Base-by-base conservation (phyloP, 2,113 vertebrate species). In the Panthera uncia region DNA sequence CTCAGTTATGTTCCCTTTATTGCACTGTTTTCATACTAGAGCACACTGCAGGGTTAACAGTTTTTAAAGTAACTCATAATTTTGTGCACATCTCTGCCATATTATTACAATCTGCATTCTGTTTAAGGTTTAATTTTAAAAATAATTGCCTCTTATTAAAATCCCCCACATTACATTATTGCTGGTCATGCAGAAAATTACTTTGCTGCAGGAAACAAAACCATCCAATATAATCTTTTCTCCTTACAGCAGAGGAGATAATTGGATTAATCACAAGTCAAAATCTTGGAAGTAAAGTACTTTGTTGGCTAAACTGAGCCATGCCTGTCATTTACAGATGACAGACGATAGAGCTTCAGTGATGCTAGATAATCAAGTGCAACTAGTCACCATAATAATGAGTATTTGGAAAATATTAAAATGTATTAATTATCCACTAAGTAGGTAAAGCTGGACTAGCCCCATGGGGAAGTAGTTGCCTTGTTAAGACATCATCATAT, bases 161-260 rank as follows among this genome's bases (percentile, higher is more conserved):
- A 98, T 98, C 84, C 96, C 97, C 96, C 93, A 97, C 87, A 98
- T 98, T 98, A 98, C 50, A 97, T 98, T 99, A 98, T 96, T 98
- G 85, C 96, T 98, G 96, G 97, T 98, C 98, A 99, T 98, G 99
- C 98, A 98, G 98, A 99, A 99, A 99, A 99, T 99, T 98, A 97
- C 97, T 99, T 98, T 98, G 97, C 98, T 98, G 91, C 95, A 98
- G 97, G 98, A 99, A 98, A 98, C 93, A 98, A 98, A 98, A 92
- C 63, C 94, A 98, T 98, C 76, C 85, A 98, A 96, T 97, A 94
- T 88, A 97, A 98, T 98, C 89, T 98, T 93, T 98, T 97, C 57
- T 88, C 97, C 55, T 92, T 91, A 96, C 15, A 97, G 90, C 95
- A 93, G 88, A 97, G 80, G 73, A 97, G 96, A 98, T 99, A 98